A percentile compares a stretch with the other conserved stretches of the same genome.
phyloP scores from a whole-genome alignment of 2,113 vertebrate genomes.

The Alouatta palliata region DNA sequence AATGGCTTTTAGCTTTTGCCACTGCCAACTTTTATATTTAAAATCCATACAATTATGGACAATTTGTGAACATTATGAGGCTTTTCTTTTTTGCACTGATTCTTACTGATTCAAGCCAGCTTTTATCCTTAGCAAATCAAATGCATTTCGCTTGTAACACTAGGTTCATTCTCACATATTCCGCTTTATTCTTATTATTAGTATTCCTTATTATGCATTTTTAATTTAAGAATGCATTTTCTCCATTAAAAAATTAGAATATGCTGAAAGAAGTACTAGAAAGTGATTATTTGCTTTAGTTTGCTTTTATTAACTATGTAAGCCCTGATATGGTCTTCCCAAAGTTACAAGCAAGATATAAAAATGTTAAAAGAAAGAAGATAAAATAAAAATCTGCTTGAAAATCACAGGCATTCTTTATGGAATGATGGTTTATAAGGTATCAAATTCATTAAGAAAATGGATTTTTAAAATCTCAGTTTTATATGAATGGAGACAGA shows the following conservation, averaged over 20 bases:
- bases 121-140: slow-evolving; percentile 85
- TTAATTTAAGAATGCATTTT: slow-evolving; percentile 91
- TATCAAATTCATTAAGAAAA: slow-evolving; percentile 6
- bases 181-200: slow-evolving; percentile 90
- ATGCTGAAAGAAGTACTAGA: slow-evolving; percentile 82
- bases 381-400: slow-evolving; percentile 39
- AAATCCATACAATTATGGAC: slow-evolving; percentile 95
- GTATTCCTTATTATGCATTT: slow-evolving; percentile 89
- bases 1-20: slow-evolving; percentile 98
- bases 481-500: not conserved
- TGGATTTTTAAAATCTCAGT: not conserved
- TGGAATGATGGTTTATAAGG: not conserved
- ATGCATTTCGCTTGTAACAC: slow-evolving; percentile 86
- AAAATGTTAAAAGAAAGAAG: slow-evolving; percentile 69
- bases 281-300: slow-evolving; percentile 87
- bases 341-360: slow-evolving; percentile 72
- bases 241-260: slow-evolving; percentile 92
- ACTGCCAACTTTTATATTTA: slow-evolving; percentile 90
- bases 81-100: slow-evolving; percentile 87
- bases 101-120: slow-evolving; percentile 83
- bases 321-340: slow-evolving; percentile 74
- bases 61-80: slow-evolving; percentile 93
- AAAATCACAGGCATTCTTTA: slow-evolving; percentile 42
- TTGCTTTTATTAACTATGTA: slow-evolving; percentile 85
- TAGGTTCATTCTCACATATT: slow-evolving; percentile 83